Evolutionary conservation across 2,113 vertebrate species (phyloP).

Genomic region (Tricholaema leucomelas): DNA sequence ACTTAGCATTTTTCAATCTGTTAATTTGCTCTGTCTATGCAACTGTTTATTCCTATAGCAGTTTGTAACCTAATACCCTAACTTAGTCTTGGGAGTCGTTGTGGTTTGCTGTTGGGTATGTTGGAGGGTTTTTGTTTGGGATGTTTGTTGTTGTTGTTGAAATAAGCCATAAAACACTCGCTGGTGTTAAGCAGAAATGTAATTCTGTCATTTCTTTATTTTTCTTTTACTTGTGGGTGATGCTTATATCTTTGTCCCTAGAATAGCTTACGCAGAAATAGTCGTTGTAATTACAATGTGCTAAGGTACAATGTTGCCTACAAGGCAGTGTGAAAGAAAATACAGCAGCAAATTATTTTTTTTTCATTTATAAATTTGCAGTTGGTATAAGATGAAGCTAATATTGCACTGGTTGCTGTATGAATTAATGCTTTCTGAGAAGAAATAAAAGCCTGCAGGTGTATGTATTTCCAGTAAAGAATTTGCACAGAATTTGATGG

Average conservation of each 20-base stretch:
- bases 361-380: background rate
- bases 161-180: background rate
- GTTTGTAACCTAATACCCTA: background rate
- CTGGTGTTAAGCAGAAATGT: background rate
- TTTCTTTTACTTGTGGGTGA: background rate
- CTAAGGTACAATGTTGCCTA: background rate
- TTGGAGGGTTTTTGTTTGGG: background rate
- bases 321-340: background rate
- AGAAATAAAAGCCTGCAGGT: background rate
- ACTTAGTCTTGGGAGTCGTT: background rate
- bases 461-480: background rate
- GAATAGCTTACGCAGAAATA: background rate
- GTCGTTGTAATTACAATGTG: background rate
- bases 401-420: background rate
- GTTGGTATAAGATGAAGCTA: background rate
- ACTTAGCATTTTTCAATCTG: background rate
- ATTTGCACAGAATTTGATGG: background rate
- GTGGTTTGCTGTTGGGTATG: background rate
- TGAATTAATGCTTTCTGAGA: background rate
- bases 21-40: background rate
- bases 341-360: background rate
- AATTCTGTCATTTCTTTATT: background rate
- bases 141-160: background rate
- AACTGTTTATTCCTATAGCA: background rate
- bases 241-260: background rate